A percentile compares a stretch with the other conserved stretches of the same genome.
Evolutionary conservation across 2,888 invertebrate species (phyloP).

Genomic region (Chloroclystis v-ata): DNA sequence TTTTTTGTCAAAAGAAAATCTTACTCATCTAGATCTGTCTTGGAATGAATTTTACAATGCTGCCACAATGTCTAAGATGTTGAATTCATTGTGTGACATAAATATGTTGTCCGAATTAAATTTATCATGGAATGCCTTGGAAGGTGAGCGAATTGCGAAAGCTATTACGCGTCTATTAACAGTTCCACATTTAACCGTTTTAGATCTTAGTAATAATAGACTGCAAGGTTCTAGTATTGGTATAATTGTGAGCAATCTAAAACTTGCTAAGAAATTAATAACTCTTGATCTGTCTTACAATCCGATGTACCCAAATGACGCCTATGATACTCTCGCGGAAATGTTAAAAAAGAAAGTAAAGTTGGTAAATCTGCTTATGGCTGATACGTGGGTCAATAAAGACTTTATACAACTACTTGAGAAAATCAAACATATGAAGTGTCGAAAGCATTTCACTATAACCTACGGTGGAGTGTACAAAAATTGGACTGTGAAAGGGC

Average conservation of each 20-base stretch:
- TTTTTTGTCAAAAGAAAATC: slow-evolving; percentile 32
- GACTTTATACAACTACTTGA: slow-evolving; percentile 33
- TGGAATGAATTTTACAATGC: slow-evolving; percentile 38
- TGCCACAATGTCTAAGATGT: slow-evolving; percentile 33
- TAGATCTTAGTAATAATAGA: slow-evolving; percentile 43
- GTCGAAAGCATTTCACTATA: slow-evolving; percentile 34
- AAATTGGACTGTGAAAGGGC: slow-evolving; percentile 33
- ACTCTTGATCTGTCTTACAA: slow-evolving; percentile 46
- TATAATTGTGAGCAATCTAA: slow-evolving; percentile 30
- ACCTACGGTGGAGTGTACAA: slow-evolving; percentile 34
- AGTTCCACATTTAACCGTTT: slow-evolving; percentile 31
- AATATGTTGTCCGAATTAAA: slow-evolving; percentile 36
- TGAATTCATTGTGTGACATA: slow-evolving; percentile 33
- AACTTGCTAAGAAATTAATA: slow-evolving; percentile 34
- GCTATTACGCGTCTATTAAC: slow-evolving; percentile 32
- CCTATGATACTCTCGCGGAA: slow-evolving; percentile 31
- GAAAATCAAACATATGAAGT: slow-evolving; percentile 36
- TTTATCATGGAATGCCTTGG: slow-evolving; percentile 41
- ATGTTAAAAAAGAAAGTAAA: slow-evolving; percentile 38
- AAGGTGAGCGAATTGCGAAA: slow-evolving; percentile 35
- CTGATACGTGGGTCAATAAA: slow-evolving; percentile 38
- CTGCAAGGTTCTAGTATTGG: slow-evolving; percentile 34
- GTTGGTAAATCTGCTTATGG: slow-evolving; percentile 37
- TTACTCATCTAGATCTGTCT: slow-evolving; percentile 44
- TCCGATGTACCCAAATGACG: slow-evolving; percentile 38